Percentiles rank a stretch among this genome's conserved stretches.
Evolutionary conservation across 2,888 invertebrate species (phyloP).

Genomic region (Drosophila meridionalis): DNA sequence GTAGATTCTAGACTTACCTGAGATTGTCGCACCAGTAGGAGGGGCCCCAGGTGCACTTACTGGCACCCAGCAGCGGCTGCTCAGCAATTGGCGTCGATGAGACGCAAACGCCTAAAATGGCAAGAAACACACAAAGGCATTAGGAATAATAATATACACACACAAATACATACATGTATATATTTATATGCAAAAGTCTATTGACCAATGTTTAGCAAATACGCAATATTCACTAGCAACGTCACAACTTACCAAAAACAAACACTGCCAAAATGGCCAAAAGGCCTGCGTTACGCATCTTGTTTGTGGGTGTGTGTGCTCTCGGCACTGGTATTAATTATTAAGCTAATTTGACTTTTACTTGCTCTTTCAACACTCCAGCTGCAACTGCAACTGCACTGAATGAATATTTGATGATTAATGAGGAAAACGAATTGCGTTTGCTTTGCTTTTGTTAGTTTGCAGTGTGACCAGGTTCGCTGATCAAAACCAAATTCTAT

Average conservation of each 20-base stretch:
- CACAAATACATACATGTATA: background rate
- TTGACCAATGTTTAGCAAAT: slow-evolving; percentile 33
- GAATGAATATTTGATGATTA: slow-evolving; percentile 48
- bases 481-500: background rate
- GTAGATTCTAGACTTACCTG: slow-evolving; percentile 73
- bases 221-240: slow-evolving; percentile 40
- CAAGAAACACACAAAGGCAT: slow-evolving; percentile 19
- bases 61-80: slow-evolving; percentile 86
- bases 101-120: slow-evolving; percentile 52
- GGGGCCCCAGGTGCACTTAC: slow-evolving; percentile 92
- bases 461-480: slow-evolving; percentile 26
- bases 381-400: slow-evolving; percentile 51
- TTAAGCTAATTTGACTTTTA: slow-evolving; percentile 6
- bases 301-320: slow-evolving; percentile 38
- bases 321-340: slow-evolving; percentile 16
- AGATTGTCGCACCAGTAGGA: slow-evolving; percentile 90
- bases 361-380: slow-evolving; percentile 33
- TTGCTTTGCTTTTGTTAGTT: slow-evolving; percentile 44
- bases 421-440: slow-evolving; percentile 41
- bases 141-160: background rate
- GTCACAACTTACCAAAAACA: slow-evolving; percentile 84
- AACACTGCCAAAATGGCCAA: slow-evolving; percentile 85
- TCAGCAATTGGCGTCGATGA: slow-evolving; percentile 55
- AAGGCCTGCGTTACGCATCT: slow-evolving; percentile 85
- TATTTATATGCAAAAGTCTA: slow-evolving; percentile 6